Evolutionary conservation across 2,888 invertebrate species (phyloP).

Genomic region (Athalia rosae): DNA sequence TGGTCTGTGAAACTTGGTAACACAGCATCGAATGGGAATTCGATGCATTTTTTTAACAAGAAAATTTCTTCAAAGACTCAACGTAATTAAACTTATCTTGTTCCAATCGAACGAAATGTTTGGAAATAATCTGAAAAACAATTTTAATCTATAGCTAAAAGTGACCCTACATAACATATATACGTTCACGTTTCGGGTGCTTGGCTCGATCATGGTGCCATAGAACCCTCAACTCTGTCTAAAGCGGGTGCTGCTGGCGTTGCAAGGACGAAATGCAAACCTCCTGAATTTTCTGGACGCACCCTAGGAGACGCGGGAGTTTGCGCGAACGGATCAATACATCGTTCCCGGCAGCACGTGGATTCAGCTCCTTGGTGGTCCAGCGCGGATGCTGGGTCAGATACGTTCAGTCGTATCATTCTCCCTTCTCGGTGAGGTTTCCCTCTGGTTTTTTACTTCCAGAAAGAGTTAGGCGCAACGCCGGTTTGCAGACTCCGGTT

Average conservation of each 20-base stretch:
- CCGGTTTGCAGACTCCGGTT: conserved; percentile 5
- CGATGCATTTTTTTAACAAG: too few relatives aligned
- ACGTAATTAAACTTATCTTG: too few relatives aligned
- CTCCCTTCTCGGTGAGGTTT: conserved; percentile 38
- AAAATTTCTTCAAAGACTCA: too few relatives aligned
- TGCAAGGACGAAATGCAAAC: conserved; percentile 19
- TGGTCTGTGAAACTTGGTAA: too few relatives aligned
- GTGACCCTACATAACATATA: too few relatives aligned
- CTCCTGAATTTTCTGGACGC: conserved; percentile 41
- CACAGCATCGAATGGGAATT: too few relatives aligned
- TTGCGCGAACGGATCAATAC: conserved; percentile 71
- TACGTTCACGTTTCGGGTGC: neutral
- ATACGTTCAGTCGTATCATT: conserved; percentile 41
- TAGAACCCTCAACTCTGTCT: conserved; percentile 26
- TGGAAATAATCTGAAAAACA: too few relatives aligned
- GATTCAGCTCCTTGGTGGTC: conserved; percentile 57
- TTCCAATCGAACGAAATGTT: too few relatives aligned
- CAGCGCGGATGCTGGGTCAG: conserved; percentile 48
- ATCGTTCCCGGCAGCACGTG: conserved; percentile 62
- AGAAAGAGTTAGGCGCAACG: neutral
- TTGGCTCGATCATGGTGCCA: neutral
- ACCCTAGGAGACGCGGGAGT: conserved; percentile 55
- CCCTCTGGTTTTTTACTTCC: neutral
- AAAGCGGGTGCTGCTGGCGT: conserved; percentile 12
- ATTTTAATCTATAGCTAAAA: neutral